These are phyloP conservation scores for Liopterus haemorrhoidalis DNA, from an alignment of 2,888 invertebrate species.

Conservation along the genomic window DNA sequence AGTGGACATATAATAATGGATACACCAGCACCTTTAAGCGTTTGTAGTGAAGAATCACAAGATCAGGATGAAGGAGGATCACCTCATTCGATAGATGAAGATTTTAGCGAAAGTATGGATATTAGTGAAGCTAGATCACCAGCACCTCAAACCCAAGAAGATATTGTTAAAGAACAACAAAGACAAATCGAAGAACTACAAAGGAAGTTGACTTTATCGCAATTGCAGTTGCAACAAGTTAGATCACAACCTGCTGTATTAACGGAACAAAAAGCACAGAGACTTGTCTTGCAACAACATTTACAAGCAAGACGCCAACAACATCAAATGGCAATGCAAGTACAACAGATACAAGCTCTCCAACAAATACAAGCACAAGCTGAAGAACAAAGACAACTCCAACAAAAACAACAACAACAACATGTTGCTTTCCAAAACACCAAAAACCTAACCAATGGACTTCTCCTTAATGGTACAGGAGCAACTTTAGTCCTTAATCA, in stretches of 20 bases:
- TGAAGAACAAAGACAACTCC: conserved; percentile 46
- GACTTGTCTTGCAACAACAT: conserved; percentile 40
- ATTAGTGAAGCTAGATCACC: conserved; percentile 17
- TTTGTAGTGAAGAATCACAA: conserved; percentile 27
- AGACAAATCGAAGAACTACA: conserved; percentile 84
- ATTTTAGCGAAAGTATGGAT: conserved; percentile 44
- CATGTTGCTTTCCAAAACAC: conserved; percentile 46
- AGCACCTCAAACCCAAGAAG: conserved; percentile 48
- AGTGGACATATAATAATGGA: conserved; percentile 47
- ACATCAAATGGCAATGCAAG: conserved; percentile 57
- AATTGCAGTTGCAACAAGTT: conserved; percentile 67
- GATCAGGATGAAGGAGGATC: conserved; percentile 41
- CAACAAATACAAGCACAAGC: conserved; percentile 48
- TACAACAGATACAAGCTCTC: conserved; percentile 64
- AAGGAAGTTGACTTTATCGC: conserved; percentile 70
- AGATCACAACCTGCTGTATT: conserved; percentile 41
- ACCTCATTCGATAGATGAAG: conserved; percentile 33
- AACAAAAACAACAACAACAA: conserved; percentile 49
- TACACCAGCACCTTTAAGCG: conserved; percentile 36
- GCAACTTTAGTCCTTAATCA: conserved; percentile 50
- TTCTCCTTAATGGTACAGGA: conserved; percentile 60
- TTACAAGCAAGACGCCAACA: conserved; percentile 45
- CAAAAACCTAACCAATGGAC: conserved; percentile 46
- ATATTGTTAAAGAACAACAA: conserved; percentile 76
- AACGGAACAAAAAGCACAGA: conserved; percentile 42